Evolutionary conservation across 2,888 invertebrate species (phyloP), one percentile per base, ranked within the genome.

Genomic region (Cataglyphis livida): DNA sequence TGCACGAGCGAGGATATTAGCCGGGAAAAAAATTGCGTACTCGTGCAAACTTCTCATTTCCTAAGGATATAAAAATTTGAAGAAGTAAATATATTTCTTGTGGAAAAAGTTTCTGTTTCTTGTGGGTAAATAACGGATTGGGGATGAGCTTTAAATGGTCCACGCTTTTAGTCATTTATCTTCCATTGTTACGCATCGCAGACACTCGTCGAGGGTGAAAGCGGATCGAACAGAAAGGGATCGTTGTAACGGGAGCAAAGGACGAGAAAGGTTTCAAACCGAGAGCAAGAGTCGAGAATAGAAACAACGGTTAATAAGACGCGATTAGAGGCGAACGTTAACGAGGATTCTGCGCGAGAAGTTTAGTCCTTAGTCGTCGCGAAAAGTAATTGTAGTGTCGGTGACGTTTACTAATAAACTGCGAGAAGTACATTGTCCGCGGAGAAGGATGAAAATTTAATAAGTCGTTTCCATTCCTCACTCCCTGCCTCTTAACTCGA

Each of bases 391-490:
- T 38, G 25, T 38, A 54, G 18, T 35, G 44, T 51, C 64, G 41
- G 3, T 10, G 12, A 1, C 15, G 44, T 6, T 15, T 7, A 64
- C 25, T 38, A 65, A 76, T 76, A 54, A 65, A 65, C 15, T 12
- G 64, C 12, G 38, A 38, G 9, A 12, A 75, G 28, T 51, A 38
- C 10, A 21, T n/a, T 18, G 18, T 48, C 25, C 18, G 65, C 18
- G 51, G 18, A 25, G 25, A 38, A n/a, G 38, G n/a, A 54, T 65
- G 54, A 65, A 66, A 76, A 76, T 76, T 76, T 76, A 75, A 75
- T 28, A 76, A 65, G n/a, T 76, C 51, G 1, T 21, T 18, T 12
- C 54, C 9, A n/a, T 6, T 7, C 48, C 1, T n/a, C 7, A 7
- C 5, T 15, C 44, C 4, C 44, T 15, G 4, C 3, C 48, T 18